Evolutionary conservation across 2,113 vertebrate species (phyloP).

Genomic region (Carassius gibelio): DNA sequence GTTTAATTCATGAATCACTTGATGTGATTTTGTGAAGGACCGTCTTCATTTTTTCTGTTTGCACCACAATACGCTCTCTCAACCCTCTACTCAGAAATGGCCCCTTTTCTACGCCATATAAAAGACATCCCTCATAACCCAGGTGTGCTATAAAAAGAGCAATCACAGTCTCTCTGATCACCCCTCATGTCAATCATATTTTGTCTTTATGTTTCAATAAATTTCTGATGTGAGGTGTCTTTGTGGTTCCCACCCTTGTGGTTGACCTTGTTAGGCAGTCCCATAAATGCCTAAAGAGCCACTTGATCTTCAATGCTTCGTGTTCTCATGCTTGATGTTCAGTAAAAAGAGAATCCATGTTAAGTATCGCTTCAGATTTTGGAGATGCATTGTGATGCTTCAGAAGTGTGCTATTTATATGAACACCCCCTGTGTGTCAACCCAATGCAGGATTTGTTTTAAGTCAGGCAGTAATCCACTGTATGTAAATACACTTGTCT

Average conservation of each 20-base stretch:
- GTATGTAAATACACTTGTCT: slow-evolving; percentile 50
- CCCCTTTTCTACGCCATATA: slow-evolving; percentile 6
- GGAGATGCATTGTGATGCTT: slow-evolving; percentile 28
- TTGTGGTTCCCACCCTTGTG: background rate
- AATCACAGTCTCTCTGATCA: slow-evolving; percentile 30
- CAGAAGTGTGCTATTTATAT: slow-evolving; percentile 43
- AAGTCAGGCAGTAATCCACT: slow-evolving; percentile 50
- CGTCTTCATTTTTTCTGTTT: slow-evolving; percentile 5
- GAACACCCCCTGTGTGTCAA: slow-evolving; percentile 43
- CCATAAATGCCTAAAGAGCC: slow-evolving; percentile 5
- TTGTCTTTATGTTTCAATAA: slow-evolving; percentile 43
- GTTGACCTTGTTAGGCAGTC: slow-evolving; percentile 34
- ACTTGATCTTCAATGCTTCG: background rate
- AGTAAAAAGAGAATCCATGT: slow-evolving; percentile 1
- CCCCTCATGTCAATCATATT: slow-evolving; percentile 31
- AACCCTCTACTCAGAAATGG: background rate
- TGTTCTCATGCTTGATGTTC: background rate
- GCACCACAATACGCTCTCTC: background rate
- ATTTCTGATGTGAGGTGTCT: slow-evolving; percentile 3
- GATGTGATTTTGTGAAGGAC: background rate
- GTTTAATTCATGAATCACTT: slow-evolving; percentile 44
- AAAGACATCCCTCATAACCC: slow-evolving; percentile 31
- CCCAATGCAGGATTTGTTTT: slow-evolving; percentile 39
- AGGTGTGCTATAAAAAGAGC: slow-evolving; percentile 36
- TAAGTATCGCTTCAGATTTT: slow-evolving; percentile 20